A percentile compares a stretch with the other conserved stretches of the same genome.
Conservation (phyloP, 1,140 invertebrate genomes). For the Melipona quadrifasciata region DNA sequence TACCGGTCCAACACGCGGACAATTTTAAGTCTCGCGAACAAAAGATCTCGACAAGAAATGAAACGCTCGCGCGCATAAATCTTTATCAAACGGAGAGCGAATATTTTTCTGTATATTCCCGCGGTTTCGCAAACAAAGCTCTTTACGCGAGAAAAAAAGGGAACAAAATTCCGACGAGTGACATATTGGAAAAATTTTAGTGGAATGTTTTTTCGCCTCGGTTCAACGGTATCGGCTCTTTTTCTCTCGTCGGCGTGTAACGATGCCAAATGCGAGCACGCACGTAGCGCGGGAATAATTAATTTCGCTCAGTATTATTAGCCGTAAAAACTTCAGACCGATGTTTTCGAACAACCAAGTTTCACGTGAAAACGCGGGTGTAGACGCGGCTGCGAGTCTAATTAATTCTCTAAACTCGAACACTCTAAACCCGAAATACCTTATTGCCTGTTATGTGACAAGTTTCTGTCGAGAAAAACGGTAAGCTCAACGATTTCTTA, state of each 20-base stretch:
- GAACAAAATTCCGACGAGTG: neutral
- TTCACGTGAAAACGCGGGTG: neutral
- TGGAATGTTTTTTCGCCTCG: too few relatives aligned
- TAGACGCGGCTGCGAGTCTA: conserved; percentile 37
- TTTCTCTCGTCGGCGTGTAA: too few relatives aligned
- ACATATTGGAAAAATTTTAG: neutral
- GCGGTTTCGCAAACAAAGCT: neutral
- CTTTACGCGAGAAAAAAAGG: too few relatives aligned
- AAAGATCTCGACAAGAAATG: neutral
- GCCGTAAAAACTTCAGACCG: neutral
- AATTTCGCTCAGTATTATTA: neutral
- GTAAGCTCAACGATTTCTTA: neutral
- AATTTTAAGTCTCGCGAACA: neutral
- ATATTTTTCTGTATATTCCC: neutral
- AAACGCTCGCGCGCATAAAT: neutral
- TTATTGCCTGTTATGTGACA: conserved; percentile 32
- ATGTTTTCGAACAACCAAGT: conserved; percentile 10
- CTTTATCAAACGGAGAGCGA: neutral
- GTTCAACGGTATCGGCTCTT: neutral
- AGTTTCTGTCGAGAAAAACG: conserved; percentile 23
- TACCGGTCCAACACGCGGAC: too few relatives aligned
- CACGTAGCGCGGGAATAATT: neutral
- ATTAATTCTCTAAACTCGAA: conserved; percentile 67
- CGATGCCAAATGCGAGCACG: neutral
- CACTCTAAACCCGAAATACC: conserved; percentile 25